These are phyloP conservation scores for Sakesphorus luctuosus DNA, from an alignment of 2,113 vertebrate genomes.

Conservation along the genomic window DNA sequence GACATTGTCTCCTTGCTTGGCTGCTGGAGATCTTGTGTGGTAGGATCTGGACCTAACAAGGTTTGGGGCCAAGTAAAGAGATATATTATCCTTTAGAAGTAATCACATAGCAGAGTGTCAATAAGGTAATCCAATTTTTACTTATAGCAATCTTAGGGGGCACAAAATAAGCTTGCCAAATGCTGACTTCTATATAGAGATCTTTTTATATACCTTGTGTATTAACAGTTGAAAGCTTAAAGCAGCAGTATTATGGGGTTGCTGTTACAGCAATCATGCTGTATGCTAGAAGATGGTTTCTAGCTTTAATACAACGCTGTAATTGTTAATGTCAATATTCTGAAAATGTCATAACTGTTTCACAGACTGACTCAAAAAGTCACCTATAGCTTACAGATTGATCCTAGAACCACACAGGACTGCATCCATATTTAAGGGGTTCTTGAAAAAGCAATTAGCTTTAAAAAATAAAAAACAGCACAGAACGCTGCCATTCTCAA, in stretches of 20 bases:
- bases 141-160: background rate
- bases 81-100: background rate
- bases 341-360: background rate
- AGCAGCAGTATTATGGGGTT: background rate
- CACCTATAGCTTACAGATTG: background rate
- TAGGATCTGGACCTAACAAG: background rate
- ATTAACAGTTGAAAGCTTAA: background rate
- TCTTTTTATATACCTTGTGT: background rate
- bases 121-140: background rate
- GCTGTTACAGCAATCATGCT: rapidly evolving
- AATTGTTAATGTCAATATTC: background rate
- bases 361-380: background rate
- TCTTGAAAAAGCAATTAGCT: background rate
- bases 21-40: background rate
- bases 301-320: background rate
- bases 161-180: background rate
- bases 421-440: background rate
- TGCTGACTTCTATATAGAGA: background rate
- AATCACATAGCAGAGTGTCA: background rate
- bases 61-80: background rate
- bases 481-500: background rate
- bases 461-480: background rate
- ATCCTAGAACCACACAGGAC: background rate
- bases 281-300: background rate
- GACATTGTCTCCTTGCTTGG: background rate